Evolutionary conservation across 2,888 invertebrate species (phyloP).

Genomic region (Subacronicta megacephala): DNA sequence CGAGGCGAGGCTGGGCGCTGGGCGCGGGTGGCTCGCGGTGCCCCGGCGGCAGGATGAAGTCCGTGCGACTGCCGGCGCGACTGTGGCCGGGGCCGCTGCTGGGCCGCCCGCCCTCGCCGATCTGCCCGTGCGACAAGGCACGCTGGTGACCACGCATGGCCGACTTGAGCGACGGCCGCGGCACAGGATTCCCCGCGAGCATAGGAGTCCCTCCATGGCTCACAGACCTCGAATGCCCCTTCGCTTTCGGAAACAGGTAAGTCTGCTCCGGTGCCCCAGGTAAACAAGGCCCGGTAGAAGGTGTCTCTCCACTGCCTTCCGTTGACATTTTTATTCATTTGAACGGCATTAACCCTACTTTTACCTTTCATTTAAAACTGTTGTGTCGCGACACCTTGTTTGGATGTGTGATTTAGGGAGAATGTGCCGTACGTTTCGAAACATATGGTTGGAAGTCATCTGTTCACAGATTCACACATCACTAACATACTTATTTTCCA

Average conservation of each 20-base stretch:
- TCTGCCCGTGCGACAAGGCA: constrained; percentile 96
- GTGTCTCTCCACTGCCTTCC: constrained; percentile 91
- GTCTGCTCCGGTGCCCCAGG: constrained; percentile 88
- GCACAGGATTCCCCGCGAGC: constrained; percentile 81
- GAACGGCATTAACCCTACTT: constrained; percentile 76
- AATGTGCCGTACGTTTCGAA: constrained; percentile 73
- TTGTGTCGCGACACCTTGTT: constrained; percentile 65
- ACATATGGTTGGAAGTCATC: constrained; percentile 87
- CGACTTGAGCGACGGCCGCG: constrained; percentile 93
- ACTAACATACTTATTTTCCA: constrained; percentile 68
- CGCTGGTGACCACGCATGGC: constrained; percentile 94
- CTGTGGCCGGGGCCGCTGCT: constrained; percentile 91
- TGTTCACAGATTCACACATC: constrained; percentile 82
- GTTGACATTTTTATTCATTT: constrained; percentile 92
- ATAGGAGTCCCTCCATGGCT: constrained; percentile 94
- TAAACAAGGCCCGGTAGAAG: constrained; percentile 84
- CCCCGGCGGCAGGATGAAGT: constrained; percentile 96
- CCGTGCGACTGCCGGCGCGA: constrained; percentile 95
- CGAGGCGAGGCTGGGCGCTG: constrained; percentile 84
- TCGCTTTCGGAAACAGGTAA: constrained; percentile 86
- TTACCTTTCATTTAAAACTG: constrained; percentile 85
- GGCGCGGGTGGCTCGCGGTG: constrained; percentile 91
- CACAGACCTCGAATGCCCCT: constrained; percentile 94
- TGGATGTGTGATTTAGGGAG: constrained; percentile 62
- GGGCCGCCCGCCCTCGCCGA: constrained; percentile 90